phyloP scores from a whole-genome alignment of 2,113 vertebrate genomes.

The Rhynchomys soricoides region DNA sequence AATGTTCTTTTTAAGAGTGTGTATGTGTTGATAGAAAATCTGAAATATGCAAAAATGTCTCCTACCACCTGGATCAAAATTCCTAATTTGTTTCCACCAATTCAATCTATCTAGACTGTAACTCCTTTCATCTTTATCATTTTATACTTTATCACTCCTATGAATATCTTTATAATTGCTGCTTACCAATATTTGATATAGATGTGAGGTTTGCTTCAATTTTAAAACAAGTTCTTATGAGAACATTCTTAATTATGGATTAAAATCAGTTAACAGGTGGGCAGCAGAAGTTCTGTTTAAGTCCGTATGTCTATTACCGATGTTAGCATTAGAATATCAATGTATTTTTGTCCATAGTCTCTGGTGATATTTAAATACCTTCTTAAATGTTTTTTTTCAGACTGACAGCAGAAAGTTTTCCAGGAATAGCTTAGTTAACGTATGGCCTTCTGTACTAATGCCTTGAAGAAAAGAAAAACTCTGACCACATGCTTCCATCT shows the following conservation, averaged over 20 bases:
- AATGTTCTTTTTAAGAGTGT: neutral
- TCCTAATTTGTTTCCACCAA: slow-evolving; percentile 6
- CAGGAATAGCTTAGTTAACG: neutral
- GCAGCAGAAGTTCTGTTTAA: neutral
- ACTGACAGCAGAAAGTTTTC: neutral
- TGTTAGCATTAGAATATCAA: neutral
- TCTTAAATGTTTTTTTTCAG: slow-evolving; percentile 37
- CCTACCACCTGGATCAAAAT: neutral
- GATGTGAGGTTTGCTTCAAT: neutral
- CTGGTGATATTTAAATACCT: neutral
- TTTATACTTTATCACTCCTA: slow-evolving; percentile 27
- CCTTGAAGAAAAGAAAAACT: neutral
- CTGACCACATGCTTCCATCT: neutral
- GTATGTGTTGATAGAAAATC: neutral
- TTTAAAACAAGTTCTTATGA: slow-evolving; percentile 20
- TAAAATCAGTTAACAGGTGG: neutral
- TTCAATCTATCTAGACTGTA: neutral
- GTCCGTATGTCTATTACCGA: neutral
- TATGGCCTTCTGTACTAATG: neutral
- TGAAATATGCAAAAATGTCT: slow-evolving; percentile 6
- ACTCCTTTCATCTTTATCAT: neutral
- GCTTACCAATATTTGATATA: neutral
- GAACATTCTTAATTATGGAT: neutral
- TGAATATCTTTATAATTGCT: neutral
- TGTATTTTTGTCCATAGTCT: slow-evolving; percentile 32